Evolutionary conservation across 2,797 vertebrate species (phyloP).

Genomic region (Melanogrammus aeglefinus): DNA sequence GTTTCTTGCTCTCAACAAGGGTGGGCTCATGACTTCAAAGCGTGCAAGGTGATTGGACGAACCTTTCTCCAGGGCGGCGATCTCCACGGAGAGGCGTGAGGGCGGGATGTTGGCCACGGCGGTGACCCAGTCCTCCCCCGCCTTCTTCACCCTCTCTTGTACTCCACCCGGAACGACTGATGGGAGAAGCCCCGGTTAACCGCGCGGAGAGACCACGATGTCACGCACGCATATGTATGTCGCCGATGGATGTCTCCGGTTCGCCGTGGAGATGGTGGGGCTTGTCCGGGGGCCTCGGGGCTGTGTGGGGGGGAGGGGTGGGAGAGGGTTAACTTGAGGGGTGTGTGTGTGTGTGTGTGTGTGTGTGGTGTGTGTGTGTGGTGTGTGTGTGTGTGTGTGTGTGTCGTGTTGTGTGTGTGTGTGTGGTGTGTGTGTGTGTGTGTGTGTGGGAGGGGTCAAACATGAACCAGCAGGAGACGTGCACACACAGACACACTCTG

Average conservation of each 20-base stretch:
- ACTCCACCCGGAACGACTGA: conserved; percentile 94
- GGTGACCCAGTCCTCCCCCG: conserved; percentile 87
- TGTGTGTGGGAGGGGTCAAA: conserved; percentile 8
- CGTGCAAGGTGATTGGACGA: conserved; percentile 21
- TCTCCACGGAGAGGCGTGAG: conserved; percentile 93
- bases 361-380: background rate
- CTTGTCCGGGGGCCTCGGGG: conserved; percentile 95
- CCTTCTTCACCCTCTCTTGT: conserved; percentile 90
- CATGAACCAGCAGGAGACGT: conserved; percentile 25
- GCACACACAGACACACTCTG: background rate
- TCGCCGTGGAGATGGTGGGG: conserved; percentile 95
- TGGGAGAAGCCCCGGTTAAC: conserved; percentile 94
- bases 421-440: too few relatives aligned
- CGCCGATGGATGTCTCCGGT: too few relatives aligned
- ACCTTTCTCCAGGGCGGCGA: conserved; percentile 94
- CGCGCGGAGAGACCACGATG: too few relatives aligned
- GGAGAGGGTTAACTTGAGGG: conserved; percentile 23
- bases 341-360: background rate
- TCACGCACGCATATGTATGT: too few relatives aligned
- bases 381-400: too few relatives aligned
- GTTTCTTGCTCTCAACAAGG: too few relatives aligned
- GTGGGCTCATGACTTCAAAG: too few relatives aligned
- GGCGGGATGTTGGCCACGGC: conserved; percentile 93
- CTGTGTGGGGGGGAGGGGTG: conserved; percentile 62
- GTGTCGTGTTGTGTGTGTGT: too few relatives aligned